Percentiles rank a stretch among this genome's conserved stretches.
Conservation (phyloP, 2,797 vertebrate genomes). For the Halcyon chelicuti region DNA sequence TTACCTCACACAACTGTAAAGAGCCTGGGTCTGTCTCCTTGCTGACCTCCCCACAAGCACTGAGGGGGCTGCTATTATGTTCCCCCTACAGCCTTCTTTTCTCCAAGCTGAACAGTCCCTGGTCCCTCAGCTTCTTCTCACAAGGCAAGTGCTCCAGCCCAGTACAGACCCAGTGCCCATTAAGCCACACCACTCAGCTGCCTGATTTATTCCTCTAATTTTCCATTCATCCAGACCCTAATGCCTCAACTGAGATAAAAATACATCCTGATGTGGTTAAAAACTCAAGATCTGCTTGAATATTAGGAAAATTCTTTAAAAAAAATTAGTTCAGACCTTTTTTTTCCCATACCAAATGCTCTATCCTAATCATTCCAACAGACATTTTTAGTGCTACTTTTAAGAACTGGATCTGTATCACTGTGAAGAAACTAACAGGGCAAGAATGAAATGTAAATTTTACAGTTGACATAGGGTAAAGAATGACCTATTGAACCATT, state of each 20-base stretch:
- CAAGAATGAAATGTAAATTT: neutral
- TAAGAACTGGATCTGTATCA: neutral
- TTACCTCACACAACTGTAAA: neutral
- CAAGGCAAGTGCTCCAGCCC: neutral
- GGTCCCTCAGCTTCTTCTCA: too few relatives aligned
- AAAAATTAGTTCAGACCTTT: neutral
- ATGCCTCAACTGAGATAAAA: neutral
- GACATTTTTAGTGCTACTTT: neutral
- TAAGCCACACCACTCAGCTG: neutral
- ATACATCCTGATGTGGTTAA: neutral
- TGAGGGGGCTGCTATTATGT: rapidly evolving
- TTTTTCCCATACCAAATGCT: neutral
- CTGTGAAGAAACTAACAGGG: neutral
- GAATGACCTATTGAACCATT: neutral
- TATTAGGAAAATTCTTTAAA: neutral
- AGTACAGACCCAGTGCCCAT: neutral
- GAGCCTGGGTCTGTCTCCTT: neutral
- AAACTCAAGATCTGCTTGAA: neutral
- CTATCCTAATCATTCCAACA: neutral
- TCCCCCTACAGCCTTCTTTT: neutral
- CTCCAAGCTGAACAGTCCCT: too few relatives aligned
- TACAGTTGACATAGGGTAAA: neutral
- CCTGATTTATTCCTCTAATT: neutral
- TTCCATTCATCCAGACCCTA: neutral
- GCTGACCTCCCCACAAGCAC: rapidly evolving